Conservation (phyloP, 2,113 vertebrate genomes). For the Peromyscus californicus region DNA sequence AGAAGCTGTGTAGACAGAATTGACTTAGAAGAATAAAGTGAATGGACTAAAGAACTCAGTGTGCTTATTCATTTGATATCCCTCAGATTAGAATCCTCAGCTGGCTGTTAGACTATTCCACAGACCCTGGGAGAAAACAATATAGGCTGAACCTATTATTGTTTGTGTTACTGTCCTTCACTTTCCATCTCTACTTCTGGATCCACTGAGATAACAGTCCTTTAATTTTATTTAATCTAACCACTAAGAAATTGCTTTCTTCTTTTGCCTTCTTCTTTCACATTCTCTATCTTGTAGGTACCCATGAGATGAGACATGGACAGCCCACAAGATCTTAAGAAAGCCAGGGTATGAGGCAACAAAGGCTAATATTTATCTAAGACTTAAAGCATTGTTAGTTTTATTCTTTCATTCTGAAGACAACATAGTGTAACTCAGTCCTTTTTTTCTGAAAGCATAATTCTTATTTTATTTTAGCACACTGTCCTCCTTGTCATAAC, state of each 20-base stretch:
- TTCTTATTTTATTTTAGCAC: neutral
- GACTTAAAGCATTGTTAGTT: neutral
- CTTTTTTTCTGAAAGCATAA: neutral
- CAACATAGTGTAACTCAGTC: neutral
- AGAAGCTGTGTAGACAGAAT: no score
- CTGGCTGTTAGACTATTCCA: no score
- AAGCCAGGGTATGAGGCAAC: neutral
- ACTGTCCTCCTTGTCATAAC: neutral
- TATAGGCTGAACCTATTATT: no score
- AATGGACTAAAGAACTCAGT: no score
- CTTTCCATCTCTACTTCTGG: neutral
- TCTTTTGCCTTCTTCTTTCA: neutral
- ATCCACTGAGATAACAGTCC: neutral
- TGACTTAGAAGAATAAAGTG: no score
- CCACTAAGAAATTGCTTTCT: neutral
- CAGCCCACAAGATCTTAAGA: neutral
- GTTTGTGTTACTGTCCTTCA: no score
- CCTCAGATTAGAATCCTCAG: no score
- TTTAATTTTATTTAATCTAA: neutral
- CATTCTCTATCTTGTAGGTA: neutral
- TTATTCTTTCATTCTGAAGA: neutral
- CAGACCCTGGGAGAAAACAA: no score
- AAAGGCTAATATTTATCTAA: neutral
- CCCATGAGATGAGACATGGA: neutral
- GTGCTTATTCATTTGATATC: no score